Evolutionary conservation across 2,113 vertebrate genomes (phyloP).

Genomic region (Egretta garzetta): DNA sequence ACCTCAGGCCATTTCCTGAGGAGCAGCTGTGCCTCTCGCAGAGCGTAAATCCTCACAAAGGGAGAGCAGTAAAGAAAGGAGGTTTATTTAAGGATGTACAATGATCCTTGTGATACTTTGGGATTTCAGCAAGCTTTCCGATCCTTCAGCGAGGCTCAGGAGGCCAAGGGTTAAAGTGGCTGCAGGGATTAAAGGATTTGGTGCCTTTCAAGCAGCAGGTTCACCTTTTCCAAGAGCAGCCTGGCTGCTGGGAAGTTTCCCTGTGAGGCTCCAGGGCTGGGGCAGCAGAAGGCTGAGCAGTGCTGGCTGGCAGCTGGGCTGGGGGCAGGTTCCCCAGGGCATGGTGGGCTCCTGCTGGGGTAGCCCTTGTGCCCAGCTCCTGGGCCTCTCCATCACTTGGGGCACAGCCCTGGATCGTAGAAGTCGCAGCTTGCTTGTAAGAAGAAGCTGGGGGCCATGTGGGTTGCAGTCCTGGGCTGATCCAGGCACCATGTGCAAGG

Average conservation of each 20-base stretch:
- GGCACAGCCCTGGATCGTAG: not conserved
- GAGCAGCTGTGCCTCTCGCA: not conserved
- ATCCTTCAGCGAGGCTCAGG: slow-evolving; percentile 5
- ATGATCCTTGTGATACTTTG: slow-evolving; percentile 55
- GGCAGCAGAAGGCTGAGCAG: not conserved
- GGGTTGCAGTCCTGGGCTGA: not conserved
- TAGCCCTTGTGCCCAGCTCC: not conserved
- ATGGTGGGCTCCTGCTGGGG: not conserved
- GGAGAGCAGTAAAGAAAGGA: slow-evolving; percentile 33
- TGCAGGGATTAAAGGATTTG: slow-evolving; percentile 45
- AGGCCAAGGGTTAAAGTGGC: slow-evolving; percentile 53
- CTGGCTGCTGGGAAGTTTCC: not conserved
- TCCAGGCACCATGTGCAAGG: not conserved
- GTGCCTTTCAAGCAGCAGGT: not conserved
- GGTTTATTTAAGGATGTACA: slow-evolving; percentile 60
- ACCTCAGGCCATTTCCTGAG: not conserved
- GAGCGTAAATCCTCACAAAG: slow-evolving; percentile 39
- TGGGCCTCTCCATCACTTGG: accelerated
- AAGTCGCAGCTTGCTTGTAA: not conserved
- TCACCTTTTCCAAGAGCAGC: not conserved
- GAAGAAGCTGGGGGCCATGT: not conserved
- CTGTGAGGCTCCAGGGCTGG: not conserved
- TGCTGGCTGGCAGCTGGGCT: not conserved
- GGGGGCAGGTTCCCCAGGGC: not conserved
- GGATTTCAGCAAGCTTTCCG: slow-evolving; percentile 47